Base-by-base conservation (phyloP, 2,888 invertebrate species). In the Resseliella maxima region DNA sequence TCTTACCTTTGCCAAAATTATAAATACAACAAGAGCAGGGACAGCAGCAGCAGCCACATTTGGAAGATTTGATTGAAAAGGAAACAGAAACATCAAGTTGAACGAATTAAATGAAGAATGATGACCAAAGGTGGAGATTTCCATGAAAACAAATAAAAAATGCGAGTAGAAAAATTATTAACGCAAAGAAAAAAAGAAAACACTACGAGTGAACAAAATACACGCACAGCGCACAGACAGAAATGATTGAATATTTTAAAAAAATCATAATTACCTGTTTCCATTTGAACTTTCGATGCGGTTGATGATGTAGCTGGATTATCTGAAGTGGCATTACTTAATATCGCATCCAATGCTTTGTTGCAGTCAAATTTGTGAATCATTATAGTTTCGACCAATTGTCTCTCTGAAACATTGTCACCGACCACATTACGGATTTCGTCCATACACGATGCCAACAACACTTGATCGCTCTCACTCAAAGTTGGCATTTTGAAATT, bases 381-480 rank as follows among this genome's bases (percentile, higher is more conserved):
- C 87, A 97, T 91, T 45, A 96, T 94, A 83, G 95, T 94, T 88
- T 95, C 94, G 31, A 94, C 93, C 86, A 98, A 92, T 86, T 94
- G 92, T 87, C 94, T 93, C 88, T 97, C 96, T 0, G 96, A 92
- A 15, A 95, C 91, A 0, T 94, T 92, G 86, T 96, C 95, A 6
- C 97, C 97, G 86, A 97, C 92, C 10, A 96, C 94, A 90, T 94
- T 94, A 87, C 95, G 94, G 50, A 98, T 93, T 89, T 95, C 95
- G 89, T 97, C 97, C 86, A 97, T 92, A 89, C 98, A 97, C 0
- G 96, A 96, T 89, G 95, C 94, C 0, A 98, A 92, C 89, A 94
- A 94, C 0, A 94, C 95, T 91, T 94, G 94, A 86, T 96, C 95
- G 0, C 94, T 90, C 87, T 96, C 95, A 85, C 92, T 92, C 3